Evolutionary conservation across 2,888 invertebrate species (phyloP), one percentile per base, ranked within the genome.

Genomic region (Spilarctia lutea): DNA sequence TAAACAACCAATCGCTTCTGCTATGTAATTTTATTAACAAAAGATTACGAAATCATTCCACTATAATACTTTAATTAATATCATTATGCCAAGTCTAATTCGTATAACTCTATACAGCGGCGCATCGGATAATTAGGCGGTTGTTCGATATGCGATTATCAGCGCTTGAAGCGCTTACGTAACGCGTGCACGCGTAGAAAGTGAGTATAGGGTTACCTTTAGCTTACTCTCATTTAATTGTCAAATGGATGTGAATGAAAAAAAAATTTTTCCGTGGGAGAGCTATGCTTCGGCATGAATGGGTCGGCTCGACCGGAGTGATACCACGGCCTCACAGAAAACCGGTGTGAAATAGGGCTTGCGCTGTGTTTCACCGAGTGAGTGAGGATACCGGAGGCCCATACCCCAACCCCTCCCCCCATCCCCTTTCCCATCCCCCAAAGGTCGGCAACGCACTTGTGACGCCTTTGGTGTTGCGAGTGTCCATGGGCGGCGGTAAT

Each of bases 121-220:
- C 76, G 75, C 74, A 75, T 79, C 77, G 71, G 60, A 76, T 79
- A 79, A 83, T 82, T 83, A 82, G 79, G 68, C 75, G 70, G 56
- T 74, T 45, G 77, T 82, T 82, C 82, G 79, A 83, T 83, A 79
- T 67, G 24, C 78, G 77, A 82, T 83, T 78, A 83, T 81, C 79
- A 78, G 52, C 30, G 30, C 71, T 35, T 68, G 72, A 76, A 76
- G 74, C 72, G 45, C 45, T 76, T 67, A 73, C 52, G 27, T 68
- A 76, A 76, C 66, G 74, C 71, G 74, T 73, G 70, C 65, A 67
- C 75, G 60, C 71, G 68, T 82, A 83, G 83, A 83, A 83, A 83
- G 83, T 83, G 72, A 79, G 45, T 20, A 2, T 72, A 83, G 76
- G 83, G 83, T 60, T 83, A 45, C 11, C 63, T 13, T n/a, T n/a